Percentiles rank a stretch among this genome's conserved stretches.
These are phyloP conservation scores for Valencia hispanica DNA, from an alignment of 2,797 vertebrate genomes.

Conservation along the genomic window DNA sequence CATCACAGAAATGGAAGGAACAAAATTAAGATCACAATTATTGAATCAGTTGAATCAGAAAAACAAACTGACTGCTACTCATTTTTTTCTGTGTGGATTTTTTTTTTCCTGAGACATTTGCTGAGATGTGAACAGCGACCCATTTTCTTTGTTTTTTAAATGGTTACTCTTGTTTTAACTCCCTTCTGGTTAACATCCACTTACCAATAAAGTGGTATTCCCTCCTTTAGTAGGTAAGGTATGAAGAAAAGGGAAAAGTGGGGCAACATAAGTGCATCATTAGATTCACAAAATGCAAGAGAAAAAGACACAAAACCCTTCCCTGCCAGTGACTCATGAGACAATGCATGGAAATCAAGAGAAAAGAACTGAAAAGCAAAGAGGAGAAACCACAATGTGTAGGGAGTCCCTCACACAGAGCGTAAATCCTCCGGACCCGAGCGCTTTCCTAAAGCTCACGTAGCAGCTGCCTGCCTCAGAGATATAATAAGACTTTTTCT, in stretches of 20 bases:
- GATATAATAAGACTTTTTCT: conserved; percentile 18
- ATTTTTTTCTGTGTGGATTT: conserved; percentile 90
- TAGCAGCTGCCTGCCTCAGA: conserved; percentile 29
- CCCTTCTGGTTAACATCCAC: conserved; percentile 99
- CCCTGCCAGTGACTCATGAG: conserved; percentile 88
- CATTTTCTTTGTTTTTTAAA: conserved; percentile 90
- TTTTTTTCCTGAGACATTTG: conserved; percentile 94
- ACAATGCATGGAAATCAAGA: conserved; percentile 86
- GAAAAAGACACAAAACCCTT: conserved; percentile 98
- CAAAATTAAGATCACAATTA: conserved; percentile 97
- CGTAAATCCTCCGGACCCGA: conserved; percentile 59
- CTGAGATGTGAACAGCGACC: conserved; percentile 97
- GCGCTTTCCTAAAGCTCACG: conserved; percentile 48
- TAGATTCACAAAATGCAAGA: conserved; percentile 99
- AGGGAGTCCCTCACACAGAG: conserved; percentile 73
- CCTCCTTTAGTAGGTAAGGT: conserved; percentile 99
- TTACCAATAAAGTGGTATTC: conserved; percentile 99
- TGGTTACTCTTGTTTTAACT: conserved; percentile 91
- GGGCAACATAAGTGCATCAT: conserved; percentile 99
- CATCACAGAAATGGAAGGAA: conserved; percentile 96
- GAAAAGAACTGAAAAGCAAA: conserved; percentile 78
- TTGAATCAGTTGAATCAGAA: conserved; percentile 96
- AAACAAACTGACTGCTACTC: conserved; percentile 90
- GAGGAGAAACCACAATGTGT: conserved; percentile 77
- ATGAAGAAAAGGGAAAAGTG: conserved; percentile 99